Evolutionary conservation across 2,113 vertebrate species (phyloP), one percentile per base, ranked within the genome.

Genomic region (Xenotilapia caudafasciata): DNA sequence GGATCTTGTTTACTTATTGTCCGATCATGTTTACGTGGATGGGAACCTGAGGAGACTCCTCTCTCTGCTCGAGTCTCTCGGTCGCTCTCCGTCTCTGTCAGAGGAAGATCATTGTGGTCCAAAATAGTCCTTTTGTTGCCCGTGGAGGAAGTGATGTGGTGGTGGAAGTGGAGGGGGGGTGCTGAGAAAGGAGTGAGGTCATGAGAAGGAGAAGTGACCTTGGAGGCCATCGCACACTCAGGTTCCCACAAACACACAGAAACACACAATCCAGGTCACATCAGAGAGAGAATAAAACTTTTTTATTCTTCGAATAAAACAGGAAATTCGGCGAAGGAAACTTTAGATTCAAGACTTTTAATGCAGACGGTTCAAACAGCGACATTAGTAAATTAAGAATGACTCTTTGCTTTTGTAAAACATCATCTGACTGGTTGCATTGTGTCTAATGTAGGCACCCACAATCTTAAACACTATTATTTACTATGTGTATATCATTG

Each of bases 61-160:
- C 62, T 51, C 79, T 68, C 6, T 65, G 60, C 21, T 49, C 19
- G 14, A 58, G 93, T 90, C 86, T 96, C 77, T 80, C 6, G 15
- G 53, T 83, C 9, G 31, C 49, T 84, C 79, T 62, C 88, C 83
- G 95, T 95, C 94, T 94, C 93, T 96, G 95, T 87, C 87, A 89
- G 93, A 97, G 97, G 97, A 98, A 98, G 97, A 97, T 96, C 96
- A 97, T 97, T 98, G 98, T 98, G 94, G 96, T 96, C 97, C 91
- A 97, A 98, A 98, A 98, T 98, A 97, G 97, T 94, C 96, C 96
- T 96, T 97, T 96, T 96, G 96, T 97, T 97, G 97, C 95, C 96
- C 92, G 45, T 42, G 77, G 92, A 98, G 98, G 97, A 98, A 98
- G 97, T 97, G 95, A 97, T 97, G 96, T 96, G 95, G 94, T 97